phyloP scores from a whole-genome alignment of 2,888 invertebrate genomes.

The Drosophila helvetica region DNA sequence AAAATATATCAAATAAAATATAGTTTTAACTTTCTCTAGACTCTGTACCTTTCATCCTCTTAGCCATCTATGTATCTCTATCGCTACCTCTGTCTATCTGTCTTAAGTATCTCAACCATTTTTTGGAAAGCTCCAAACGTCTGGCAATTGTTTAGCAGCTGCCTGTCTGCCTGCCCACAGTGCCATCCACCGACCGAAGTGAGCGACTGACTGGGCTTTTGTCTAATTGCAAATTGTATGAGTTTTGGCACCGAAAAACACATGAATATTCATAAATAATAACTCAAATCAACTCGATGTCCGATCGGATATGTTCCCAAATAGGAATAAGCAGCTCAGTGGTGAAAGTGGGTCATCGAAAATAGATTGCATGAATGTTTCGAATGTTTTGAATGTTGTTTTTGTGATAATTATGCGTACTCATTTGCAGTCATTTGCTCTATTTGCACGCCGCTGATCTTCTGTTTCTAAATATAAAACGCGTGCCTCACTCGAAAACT shows the following conservation, averaged over 20 bases:
- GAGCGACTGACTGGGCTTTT: slow-evolving; percentile 14
- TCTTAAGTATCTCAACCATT: slow-evolving; percentile 9
- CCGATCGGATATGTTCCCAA: slow-evolving; percentile 49
- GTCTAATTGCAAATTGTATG: slow-evolving; percentile 65
- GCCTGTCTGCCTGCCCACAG: slow-evolving; percentile 16
- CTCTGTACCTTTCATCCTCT: background rate
- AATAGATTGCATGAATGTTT: slow-evolving; percentile 47
- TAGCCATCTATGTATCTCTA: background rate
- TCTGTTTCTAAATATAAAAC: slow-evolving; percentile 70
- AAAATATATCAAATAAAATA: background rate
- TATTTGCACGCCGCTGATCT: background rate
- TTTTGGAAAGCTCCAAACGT: slow-evolving; percentile 37
- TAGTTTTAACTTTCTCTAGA: slow-evolving; percentile 20
- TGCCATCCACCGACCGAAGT: background rate
- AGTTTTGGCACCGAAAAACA: slow-evolving; percentile 45
- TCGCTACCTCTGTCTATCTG: background rate
- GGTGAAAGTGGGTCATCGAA: slow-evolving; percentile 74
- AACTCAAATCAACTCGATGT: slow-evolving; percentile 14
- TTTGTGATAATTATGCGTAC: slow-evolving; percentile 13
- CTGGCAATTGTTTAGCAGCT: slow-evolving; percentile 34
- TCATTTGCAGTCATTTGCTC: slow-evolving; percentile 57
- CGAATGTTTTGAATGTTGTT: slow-evolving; percentile 30
- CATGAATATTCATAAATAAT: slow-evolving; percentile 58
- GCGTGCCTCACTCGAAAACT: slow-evolving; percentile 72
- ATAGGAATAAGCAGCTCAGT: slow-evolving; percentile 68